A percentile compares a stretch with the other conserved stretches of the same genome.
Evolutionary conservation across 2,797 vertebrate genomes (phyloP).

Genomic region (Buceros bicornis): DNA sequence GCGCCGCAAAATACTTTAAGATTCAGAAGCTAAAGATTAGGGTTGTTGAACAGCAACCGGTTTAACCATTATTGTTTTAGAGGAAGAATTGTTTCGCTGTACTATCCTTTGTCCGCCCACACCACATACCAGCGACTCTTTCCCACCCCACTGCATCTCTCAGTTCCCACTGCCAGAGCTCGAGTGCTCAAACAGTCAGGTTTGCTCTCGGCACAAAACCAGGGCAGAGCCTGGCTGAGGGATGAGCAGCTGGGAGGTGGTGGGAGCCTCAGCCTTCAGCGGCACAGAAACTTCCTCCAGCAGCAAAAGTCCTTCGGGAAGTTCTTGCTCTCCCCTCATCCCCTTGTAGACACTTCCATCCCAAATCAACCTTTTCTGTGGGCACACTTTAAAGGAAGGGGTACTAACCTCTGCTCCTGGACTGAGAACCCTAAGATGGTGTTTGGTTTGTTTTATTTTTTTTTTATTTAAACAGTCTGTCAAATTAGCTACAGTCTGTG

Average conservation of each 20-base stretch:
- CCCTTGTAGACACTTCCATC: background rate
- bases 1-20: background rate
- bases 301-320: background rate
- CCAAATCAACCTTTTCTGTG: background rate
- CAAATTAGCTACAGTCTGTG: background rate
- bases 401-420: background rate
- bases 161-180: accelerated
- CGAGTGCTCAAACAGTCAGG: accelerated
- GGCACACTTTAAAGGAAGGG: background rate
- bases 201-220: background rate
- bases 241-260: background rate
- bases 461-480: background rate
- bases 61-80: background rate
- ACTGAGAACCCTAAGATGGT: background rate
- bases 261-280: background rate
- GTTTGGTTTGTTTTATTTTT: background rate
- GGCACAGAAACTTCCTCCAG: background rate
- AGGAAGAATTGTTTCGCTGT: background rate
- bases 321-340: background rate
- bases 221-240: background rate
- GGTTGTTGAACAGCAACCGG: background rate
- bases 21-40: background rate
- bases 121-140: background rate
- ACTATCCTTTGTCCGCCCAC: background rate
- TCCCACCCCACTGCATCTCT: background rate